Conservation (phyloP, 2,797 vertebrate genomes). For the Malacoctenus gilli region DNA sequence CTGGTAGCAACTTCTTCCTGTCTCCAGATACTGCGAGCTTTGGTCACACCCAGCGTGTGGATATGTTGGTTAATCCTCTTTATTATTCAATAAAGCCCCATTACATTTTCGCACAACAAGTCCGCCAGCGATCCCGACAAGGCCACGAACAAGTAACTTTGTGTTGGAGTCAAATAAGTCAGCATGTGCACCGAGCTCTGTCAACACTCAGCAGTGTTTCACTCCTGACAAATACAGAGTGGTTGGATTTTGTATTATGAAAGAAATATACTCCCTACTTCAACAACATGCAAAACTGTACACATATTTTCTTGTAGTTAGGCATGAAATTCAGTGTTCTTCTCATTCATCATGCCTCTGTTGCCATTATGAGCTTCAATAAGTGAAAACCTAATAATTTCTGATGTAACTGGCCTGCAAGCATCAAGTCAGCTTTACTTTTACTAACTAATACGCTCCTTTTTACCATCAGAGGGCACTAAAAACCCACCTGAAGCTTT, state of each 20-base stretch:
- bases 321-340: conserved; percentile 24
- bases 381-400: conserved; percentile 30
- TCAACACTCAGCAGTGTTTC: not conserved
- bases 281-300: too few relatives aligned
- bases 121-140: conserved; percentile 19
- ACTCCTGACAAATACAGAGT: too few relatives aligned
- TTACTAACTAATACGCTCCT: conserved; percentile 26
- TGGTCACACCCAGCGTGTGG: conserved; percentile 47
- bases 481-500: conserved; percentile 67
- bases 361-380: conserved; percentile 42
- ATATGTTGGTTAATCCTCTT: conserved; percentile 59
- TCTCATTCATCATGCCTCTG: conserved; percentile 15
- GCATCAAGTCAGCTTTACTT: conserved; percentile 40
- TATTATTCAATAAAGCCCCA: conserved; percentile 50
- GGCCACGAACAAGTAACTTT: conserved; percentile 32
- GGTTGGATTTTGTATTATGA: too few relatives aligned
- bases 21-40: conserved; percentile 59
- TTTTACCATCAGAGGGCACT: conserved; percentile 76
- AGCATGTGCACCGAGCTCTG: conserved; percentile 1
- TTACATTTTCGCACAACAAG: conserved; percentile 37
- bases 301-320: not conserved
- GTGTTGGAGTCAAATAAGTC: conserved; percentile 18
- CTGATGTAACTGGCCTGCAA: conserved; percentile 62
- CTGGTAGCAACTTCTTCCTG: conserved; percentile 62
- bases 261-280: too few relatives aligned